phyloP scores from a whole-genome alignment of 1,140 invertebrate genomes.

The Maniola jurtina region DNA sequence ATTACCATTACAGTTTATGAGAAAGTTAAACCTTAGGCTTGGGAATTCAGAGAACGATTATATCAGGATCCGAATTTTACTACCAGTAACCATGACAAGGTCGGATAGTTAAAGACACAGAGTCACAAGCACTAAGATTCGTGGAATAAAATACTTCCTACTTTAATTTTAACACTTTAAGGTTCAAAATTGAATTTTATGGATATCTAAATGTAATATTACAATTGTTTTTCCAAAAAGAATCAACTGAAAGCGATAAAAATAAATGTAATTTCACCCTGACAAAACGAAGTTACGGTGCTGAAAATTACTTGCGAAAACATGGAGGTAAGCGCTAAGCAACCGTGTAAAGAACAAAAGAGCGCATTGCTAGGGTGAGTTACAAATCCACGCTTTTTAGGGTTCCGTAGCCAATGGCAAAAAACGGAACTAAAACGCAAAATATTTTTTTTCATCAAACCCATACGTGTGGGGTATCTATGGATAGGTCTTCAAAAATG shows the following conservation, averaged over 20 bases:
- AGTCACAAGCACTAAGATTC: neutral
- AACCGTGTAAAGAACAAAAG: neutral
- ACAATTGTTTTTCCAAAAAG: conserved; percentile 3
- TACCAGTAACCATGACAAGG: neutral
- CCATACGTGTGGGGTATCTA: too few species aligned
- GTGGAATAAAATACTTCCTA: neutral
- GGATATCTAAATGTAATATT: neutral
- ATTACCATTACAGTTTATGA: neutral
- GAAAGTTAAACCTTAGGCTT: neutral
- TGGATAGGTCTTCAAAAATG: too few species aligned
- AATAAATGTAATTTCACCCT: conserved; percentile 8
- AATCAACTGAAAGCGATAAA: conserved; percentile 11
- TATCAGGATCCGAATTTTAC: conserved; percentile 1
- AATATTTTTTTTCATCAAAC: too few species aligned
- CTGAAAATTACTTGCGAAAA: conserved; percentile 5
- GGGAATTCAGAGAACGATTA: neutral
- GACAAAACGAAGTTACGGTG: conserved; percentile 1
- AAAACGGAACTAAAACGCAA: too few species aligned
- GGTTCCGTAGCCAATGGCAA: too few species aligned
- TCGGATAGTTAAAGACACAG: conserved; percentile 2
- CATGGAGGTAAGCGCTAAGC: neutral
- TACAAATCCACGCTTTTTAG: too few species aligned
- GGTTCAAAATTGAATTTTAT: neutral
- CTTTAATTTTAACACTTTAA: neutral
- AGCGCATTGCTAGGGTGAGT: too few species aligned